phyloP scores from a whole-genome alignment of 2,797 vertebrate genomes.

The Podarcis lilfordi region DNA sequence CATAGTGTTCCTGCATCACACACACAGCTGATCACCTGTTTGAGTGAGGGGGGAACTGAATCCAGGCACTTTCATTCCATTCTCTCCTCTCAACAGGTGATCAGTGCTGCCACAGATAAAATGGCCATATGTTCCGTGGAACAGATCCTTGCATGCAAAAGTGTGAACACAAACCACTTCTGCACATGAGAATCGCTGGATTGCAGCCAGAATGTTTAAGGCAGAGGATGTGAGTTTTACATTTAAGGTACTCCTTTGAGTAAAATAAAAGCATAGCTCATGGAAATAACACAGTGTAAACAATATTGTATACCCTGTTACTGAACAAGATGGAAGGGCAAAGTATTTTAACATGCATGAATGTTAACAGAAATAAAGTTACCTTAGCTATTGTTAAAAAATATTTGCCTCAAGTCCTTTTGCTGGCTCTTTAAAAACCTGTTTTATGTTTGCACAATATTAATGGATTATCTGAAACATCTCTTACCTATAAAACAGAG shows the following conservation, averaged over 20 bases:
- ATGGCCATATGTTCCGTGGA: not conserved
- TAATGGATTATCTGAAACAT: conserved; percentile 6
- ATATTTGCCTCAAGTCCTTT: not conserved
- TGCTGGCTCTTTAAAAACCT: conserved; percentile 14
- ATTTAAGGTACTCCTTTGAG: not conserved
- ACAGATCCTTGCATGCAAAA: not conserved
- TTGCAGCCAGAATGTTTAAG: not conserved
- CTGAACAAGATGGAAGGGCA: no score
- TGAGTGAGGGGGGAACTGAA: not conserved
- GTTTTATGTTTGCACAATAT: conserved; percentile 13
- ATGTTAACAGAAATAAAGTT: not conserved
- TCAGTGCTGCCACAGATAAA: not conserved
- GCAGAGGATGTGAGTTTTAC: not conserved
- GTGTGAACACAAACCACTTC: not conserved
- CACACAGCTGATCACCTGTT: not conserved
- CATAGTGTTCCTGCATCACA: not conserved
- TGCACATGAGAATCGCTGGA: not conserved
- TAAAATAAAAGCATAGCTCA: not conserved
- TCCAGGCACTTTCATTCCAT: conserved; percentile 22
- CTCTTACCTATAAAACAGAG: not conserved
- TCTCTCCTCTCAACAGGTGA: conserved; percentile 4
- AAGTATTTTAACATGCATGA: conserved; percentile 43
- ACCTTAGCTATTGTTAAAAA: not conserved
- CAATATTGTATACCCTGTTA: not conserved
- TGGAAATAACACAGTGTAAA: not conserved